Evolutionary conservation across 2,888 invertebrate genomes (phyloP).

Genomic region (Drosophila cyrtoloma): DNA sequence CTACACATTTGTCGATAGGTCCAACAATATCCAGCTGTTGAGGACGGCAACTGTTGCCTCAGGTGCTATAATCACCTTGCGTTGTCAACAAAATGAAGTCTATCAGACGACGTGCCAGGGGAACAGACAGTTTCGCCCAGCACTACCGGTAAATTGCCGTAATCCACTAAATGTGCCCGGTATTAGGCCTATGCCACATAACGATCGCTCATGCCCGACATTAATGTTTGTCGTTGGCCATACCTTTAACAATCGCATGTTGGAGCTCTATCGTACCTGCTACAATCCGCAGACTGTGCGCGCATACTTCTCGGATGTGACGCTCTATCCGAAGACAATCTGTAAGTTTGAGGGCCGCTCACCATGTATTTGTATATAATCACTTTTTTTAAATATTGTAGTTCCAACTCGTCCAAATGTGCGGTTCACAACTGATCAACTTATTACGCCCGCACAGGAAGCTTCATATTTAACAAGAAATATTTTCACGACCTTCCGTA

Average conservation of each 20-base stretch:
- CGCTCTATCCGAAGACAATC: conserved; percentile 3
- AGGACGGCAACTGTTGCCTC: conserved; percentile 14
- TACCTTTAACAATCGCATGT: conserved; percentile 4
- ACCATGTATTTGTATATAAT: background rate
- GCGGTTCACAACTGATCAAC: conserved; percentile 5
- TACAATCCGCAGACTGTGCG: background rate
- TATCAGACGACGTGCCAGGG: conserved; percentile 10
- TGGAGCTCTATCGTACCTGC: conserved; percentile 48
- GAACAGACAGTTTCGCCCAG: background rate
- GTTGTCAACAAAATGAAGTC: background rate
- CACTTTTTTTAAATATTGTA: background rate
- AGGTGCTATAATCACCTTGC: conserved; percentile 9
- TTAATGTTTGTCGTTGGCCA: conserved; percentile 40
- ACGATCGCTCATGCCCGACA: conserved; percentile 27
- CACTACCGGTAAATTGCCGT: conserved; percentile 4
- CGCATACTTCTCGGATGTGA: conserved; percentile 2
- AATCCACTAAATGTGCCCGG: background rate
- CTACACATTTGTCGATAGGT: conserved; percentile 26
- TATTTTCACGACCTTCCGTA: background rate
- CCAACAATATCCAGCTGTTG: conserved; percentile 15
- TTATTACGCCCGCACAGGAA: conserved; percentile 7
- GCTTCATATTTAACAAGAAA: background rate
- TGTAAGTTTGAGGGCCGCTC: background rate
- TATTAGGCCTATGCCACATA: background rate
- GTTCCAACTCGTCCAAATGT: conserved; percentile 4